Evolutionary conservation across 2,797 vertebrate species (phyloP), one percentile per base, ranked within the genome.

Genomic region (Pangasius djambal): DNA sequence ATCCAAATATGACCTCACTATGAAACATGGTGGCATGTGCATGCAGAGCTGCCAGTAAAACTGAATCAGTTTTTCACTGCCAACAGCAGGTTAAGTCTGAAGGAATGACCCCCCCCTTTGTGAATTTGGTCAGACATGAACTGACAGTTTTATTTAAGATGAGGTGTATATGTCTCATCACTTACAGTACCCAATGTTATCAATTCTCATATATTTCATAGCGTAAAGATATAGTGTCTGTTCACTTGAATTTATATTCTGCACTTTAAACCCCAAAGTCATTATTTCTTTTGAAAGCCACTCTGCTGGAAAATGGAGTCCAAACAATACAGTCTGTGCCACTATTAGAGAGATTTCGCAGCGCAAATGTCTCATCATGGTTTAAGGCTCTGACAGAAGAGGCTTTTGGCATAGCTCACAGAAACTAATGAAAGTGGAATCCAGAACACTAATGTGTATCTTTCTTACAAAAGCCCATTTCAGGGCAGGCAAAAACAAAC

Each of bases 401-500:
- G n/a, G 18, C 57, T 69, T 69, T 85, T 85, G 83, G 65, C 28
- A 77, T n/a, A 31, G 28, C 40, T 9, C 55, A 25, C 25, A 86
- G 16, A 77, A 86, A 69, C 72, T 44, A 79, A 20, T 16, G 13
- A 22, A 79, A 70, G 72, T 20, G 50, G 59, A 78, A 78, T 89
- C 69, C 86, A 90, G 69, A n/a, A 72, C 25, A 63, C 55, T 31
- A 65, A 22, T 31, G 55, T 67, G 28, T 78, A 28, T 83, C 85
- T 84, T 67, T 75, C 6, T 25, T 57, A 85, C 75, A 90, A 86
- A 84, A 72, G 83, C 59, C 61, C 28, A 86, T 37, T 83, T 78
- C 69, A 84, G 63, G 81, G 55, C 18, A 16, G 13, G 86, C 84
- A 75, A 90, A 69, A 86, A 90, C 50, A 88, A 88, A 91, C 90